Conservation (phyloP, 1,140 invertebrate species). For the Agrypnia vestita region DNA sequence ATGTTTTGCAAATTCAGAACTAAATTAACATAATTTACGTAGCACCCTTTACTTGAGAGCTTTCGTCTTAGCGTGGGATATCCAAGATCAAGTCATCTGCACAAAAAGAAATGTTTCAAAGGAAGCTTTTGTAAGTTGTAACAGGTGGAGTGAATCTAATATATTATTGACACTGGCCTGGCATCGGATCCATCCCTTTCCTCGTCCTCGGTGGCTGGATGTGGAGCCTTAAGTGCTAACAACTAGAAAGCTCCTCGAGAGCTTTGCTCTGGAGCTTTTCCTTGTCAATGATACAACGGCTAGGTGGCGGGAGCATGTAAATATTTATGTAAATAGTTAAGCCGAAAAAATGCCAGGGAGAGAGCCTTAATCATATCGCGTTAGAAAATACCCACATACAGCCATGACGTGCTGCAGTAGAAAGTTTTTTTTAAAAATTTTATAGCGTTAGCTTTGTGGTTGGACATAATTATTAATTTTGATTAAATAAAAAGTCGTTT, state of each 20-base stretch:
- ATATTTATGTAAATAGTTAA: neutral
- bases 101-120: slow-evolving; percentile 31
- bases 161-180: slow-evolving; percentile 58
- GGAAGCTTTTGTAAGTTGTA: slow-evolving; percentile 43
- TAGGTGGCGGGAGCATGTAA: neutral
- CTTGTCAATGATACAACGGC: slow-evolving; percentile 9
- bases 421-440: too few relatives aligned
- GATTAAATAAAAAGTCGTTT: too few relatives aligned
- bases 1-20: too few relatives aligned
- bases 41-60: too few relatives aligned
- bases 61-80: neutral
- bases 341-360: neutral
- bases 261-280: slow-evolving; percentile 7
- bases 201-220: neutral
- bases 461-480: too few relatives aligned
- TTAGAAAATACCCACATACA: too few relatives aligned
- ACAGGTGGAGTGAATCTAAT: slow-evolving; percentile 53
- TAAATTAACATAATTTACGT: too few relatives aligned
- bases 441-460: too few relatives aligned
- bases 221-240: slow-evolving; percentile 19
- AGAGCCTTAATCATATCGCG: too few relatives aligned
- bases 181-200: slow-evolving; percentile 1
- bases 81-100: slow-evolving; percentile 2
- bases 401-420: too few relatives aligned
- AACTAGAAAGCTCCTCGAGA: slow-evolving; percentile 18